These are phyloP conservation scores for Antennarius maculatus DNA, from an alignment of 2,797 vertebrate species.

Conservation along the genomic window DNA sequence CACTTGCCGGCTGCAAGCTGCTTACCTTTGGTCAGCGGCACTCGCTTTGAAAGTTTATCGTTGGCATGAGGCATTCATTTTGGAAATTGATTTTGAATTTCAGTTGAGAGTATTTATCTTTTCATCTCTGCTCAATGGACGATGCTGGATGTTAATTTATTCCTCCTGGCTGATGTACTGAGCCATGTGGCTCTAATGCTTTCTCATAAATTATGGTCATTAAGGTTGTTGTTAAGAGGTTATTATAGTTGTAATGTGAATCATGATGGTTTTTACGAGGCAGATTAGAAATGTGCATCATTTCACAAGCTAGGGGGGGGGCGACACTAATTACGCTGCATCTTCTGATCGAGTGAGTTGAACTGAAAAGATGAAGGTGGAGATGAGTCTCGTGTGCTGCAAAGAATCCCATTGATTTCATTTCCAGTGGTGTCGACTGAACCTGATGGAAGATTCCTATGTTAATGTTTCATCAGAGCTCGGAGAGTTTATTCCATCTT, in stretches of 20 bases:
- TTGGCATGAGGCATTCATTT: constrained; percentile 27
- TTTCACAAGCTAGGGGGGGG: constrained; percentile 14
- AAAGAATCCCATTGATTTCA: constrained; percentile 47
- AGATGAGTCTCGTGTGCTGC: constrained; percentile 25
- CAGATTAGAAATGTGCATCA: constrained; percentile 24
- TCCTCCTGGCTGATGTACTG: constrained; percentile 36
- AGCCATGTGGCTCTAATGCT: constrained; percentile 35
- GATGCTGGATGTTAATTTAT: constrained; percentile 30
- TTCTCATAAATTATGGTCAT: constrained; percentile 53
- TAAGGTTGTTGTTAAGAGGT: constrained; percentile 48
- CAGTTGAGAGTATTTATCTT: constrained; percentile 10
- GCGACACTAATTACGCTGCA: constrained; percentile 25
- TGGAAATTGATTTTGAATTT: constrained; percentile 27
- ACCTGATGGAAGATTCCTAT: constrained; percentile 11
- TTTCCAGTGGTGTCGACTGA: constrained; percentile 15
- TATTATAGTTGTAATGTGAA: constrained; percentile 44
- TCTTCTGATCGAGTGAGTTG: constrained; percentile 12
- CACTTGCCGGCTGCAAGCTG: constrained; percentile 55
- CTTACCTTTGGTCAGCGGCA: constrained; percentile 56
- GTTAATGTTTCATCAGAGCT: background rate
- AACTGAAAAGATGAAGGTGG: constrained; percentile 33
- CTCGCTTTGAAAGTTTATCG: constrained; percentile 44
- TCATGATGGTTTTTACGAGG: constrained; percentile 38
- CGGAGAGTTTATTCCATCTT: constrained; percentile 1
- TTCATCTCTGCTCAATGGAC: background rate